Base-by-base conservation (phyloP, 2,113 vertebrate species). In the Platichthys stellatus region DNA sequence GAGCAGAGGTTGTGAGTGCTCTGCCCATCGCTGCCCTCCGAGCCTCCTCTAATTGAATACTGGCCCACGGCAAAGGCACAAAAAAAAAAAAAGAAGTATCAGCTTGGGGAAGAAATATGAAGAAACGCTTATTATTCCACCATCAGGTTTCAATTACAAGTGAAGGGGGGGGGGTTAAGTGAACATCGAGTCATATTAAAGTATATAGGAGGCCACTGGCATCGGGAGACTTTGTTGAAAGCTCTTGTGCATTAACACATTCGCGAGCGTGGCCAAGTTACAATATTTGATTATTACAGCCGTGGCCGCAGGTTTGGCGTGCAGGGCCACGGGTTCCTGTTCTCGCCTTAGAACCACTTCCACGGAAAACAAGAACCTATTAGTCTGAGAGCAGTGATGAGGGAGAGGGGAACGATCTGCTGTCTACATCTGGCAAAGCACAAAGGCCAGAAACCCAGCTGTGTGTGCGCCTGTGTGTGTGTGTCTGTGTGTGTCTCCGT, bases 101-200 rank as follows among this genome's bases (percentile, higher is more conserved):
- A 80, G 69, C 76, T 74, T 80, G 84, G 69, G 49, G 61, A 80
- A 74, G 68, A 81, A 81, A 82, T 63, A 80, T 69, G 81, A 88
- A 85, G 78, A 78, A 83, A 84, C 31, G 40, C 89, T 92, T 88
- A 90, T 86, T 90, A 89, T 90, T 88, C 85, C 58, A 75, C 90
- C 92, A 93, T 91, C 83, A 78, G 93, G 91, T 91, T 93, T 90
- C 90, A 91, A 90, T 94, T 94, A 93, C 87, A 74, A 70, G 47
- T 23, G 47, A 4, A 9, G 47, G 2, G 4, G 26, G 26, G 47
- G 76, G 76, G 88, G 90, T 90, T 90, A 88, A 91, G 90, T 88
- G 91, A 91, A 93, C 90, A 94, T 93, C 86, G 89, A 92, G 87
- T 91, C 90, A 80, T 90, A 91, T 91, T 92, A 89, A 92, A 93